phyloP scores from a whole-genome alignment of 92 coral and sea anemone species.

The Zoanthus solanderi region DNA sequence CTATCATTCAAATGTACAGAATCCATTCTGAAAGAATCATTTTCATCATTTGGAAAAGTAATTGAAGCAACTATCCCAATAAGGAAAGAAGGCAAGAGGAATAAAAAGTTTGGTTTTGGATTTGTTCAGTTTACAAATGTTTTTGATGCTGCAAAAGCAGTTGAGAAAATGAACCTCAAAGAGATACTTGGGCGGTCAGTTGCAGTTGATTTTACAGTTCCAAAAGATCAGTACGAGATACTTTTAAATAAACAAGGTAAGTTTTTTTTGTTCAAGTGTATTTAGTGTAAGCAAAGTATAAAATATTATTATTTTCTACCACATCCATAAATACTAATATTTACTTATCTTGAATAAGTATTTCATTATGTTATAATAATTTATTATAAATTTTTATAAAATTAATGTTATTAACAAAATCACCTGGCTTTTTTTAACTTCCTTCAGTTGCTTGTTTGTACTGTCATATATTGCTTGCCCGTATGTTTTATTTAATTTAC shows the following conservation, averaged over 20 bases:
- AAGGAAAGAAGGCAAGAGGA: slow-evolving; percentile 73
- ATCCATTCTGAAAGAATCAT: slow-evolving; percentile 69
- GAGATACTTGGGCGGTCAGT: slow-evolving; percentile 89
- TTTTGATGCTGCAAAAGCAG: slow-evolving; percentile 94
- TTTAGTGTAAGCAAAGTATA: too few relatives aligned
- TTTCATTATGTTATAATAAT: too few relatives aligned
- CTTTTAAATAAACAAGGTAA: slow-evolving; percentile 51
- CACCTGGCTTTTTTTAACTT: too few relatives aligned
- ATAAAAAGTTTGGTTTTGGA: slow-evolving; percentile 83
- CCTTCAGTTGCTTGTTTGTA: too few relatives aligned
- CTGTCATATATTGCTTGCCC: too few relatives aligned
- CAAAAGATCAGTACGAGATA: slow-evolving; percentile 71
- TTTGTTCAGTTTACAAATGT: slow-evolving; percentile 92
- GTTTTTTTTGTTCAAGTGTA: background rate
- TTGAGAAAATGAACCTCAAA: slow-evolving; percentile 82
- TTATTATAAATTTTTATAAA: too few relatives aligned
- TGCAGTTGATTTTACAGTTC: slow-evolving; percentile 94
- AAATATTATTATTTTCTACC: too few relatives aligned
- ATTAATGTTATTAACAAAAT: too few relatives aligned
- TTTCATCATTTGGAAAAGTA: slow-evolving; percentile 80
- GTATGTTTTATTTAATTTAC: too few relatives aligned
- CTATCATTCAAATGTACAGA: slow-evolving; percentile 89
- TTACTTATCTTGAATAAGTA: too few relatives aligned
- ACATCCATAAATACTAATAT: too few relatives aligned
- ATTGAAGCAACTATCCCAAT: slow-evolving; percentile 76